Base-by-base conservation (phyloP, 2,113 vertebrate species). In the Natator depressus region DNA sequence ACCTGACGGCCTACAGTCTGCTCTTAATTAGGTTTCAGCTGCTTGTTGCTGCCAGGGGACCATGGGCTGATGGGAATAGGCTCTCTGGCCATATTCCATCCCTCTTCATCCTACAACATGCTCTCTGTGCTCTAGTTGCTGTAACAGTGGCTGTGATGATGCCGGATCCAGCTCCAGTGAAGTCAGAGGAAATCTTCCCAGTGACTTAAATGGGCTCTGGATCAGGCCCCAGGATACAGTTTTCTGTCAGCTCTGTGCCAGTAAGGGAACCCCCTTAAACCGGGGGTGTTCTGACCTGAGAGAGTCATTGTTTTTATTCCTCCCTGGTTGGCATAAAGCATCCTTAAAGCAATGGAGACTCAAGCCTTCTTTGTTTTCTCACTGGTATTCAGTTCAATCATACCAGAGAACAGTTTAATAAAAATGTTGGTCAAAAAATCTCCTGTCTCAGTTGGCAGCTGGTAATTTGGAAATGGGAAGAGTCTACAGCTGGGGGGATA, bases 401-500 rank as follows among this genome's bases (percentile, higher is more conserved):
- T 10, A 50, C 89, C 55, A 90, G 85, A 87, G 3, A 53, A 55
- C 42, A 80, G 20, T 82, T 95, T 94, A 84, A 95, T 89, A 90
- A 95, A 95, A 91, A 88, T n/a, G 38, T 25, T 42, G 79, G 10
- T n/a, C 65, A 80, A 78, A 80, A 93, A 8, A 76, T 53, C 94
- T 91, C 92, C 88, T 90, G 81, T 78, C 93, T 91, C 62, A 85
- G 94, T 29, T 89, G 83, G 59, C 85, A 93, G 89, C 31, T 89
- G 86, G 31, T 79, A 88, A 88, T 90, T 91, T 6, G 22, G 83
- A 98, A 95, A 51, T 72, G 75, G 89, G 59, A 96, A 92, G 31
- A 46, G 54, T 84, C 88, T 89, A 53, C 19, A 35, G 81, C 72
- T 92, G 82, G 55, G 88, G 82, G 72, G 87, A 46, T 91, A 59